Conservation (phyloP, 2,888 invertebrate species). For the Clunio marinus region DNA sequence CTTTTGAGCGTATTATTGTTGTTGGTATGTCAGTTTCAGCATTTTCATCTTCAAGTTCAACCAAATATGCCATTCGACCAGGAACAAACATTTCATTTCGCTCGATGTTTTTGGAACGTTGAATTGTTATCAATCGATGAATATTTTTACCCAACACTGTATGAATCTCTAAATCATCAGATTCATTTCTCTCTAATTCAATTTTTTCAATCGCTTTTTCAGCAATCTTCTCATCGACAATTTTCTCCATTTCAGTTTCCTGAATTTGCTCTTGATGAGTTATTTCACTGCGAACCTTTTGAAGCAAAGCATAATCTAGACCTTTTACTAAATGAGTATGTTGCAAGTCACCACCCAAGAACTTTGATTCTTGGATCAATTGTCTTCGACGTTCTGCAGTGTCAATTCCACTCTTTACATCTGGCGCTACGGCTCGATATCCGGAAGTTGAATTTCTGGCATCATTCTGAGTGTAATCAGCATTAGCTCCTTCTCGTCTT, state of each 20-base stretch:
- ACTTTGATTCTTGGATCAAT: constrained; percentile 97
- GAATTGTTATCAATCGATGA: constrained; percentile 47
- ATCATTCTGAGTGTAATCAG: constrained; percentile 76
- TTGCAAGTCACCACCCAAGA: constrained; percentile 99
- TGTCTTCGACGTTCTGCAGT: constrained; percentile 92
- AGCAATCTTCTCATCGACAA: constrained; percentile 57
- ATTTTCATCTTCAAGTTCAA: constrained; percentile 87
- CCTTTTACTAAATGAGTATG: constrained; percentile 99
- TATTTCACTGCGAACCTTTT: constrained; percentile 93
- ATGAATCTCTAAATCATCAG: constrained; percentile 72
- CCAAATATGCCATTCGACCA: constrained; percentile 97
- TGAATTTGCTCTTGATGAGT: constrained; percentile 45
- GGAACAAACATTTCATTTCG: constrained; percentile 90
- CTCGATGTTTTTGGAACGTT: constrained; percentile 63
- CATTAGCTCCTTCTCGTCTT: constrained; percentile 76
- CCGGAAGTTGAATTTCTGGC: constrained; percentile 70
- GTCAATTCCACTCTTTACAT: constrained; percentile 88
- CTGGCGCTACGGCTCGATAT: constrained; percentile 88
- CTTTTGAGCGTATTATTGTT: constrained; percentile 86
- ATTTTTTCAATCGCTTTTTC: constrained; percentile 47
- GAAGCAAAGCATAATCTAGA: constrained; percentile 83
- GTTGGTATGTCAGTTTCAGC: constrained; percentile 92
- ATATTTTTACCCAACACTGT: constrained; percentile 77
- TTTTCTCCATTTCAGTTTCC: constrained; percentile 74
- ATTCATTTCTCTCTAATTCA: constrained; percentile 51